Evolutionary conservation across 2,797 vertebrate genomes (phyloP), one percentile per base, ranked within the genome.

Genomic region (Falco concolor): DNA sequence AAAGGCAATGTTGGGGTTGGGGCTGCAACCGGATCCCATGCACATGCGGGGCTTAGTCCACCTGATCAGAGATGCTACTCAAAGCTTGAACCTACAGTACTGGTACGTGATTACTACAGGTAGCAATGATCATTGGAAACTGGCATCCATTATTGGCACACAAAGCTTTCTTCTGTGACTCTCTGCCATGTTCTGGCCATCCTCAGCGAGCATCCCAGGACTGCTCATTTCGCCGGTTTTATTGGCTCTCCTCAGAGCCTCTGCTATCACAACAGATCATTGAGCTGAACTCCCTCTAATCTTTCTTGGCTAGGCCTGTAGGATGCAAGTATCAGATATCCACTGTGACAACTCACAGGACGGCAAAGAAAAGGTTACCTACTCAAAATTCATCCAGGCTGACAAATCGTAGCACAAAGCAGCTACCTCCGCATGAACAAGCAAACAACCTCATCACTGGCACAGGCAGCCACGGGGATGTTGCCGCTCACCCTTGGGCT

Each of bases 11-110:
- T 7, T 44, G 45, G 16, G 6, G n/a, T 10, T 42, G 67, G 67
- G 21, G 45, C 30, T 84, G 16, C 38, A 79, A 21, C 12, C 7
- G 28, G 30, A 50, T 44, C 17, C 82, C 69, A 56, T 3, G 10
- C 1, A 3, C 0, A 0, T 4, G 23, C 12, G 27, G 61, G 42
- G 24, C 14, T 70, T 45, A 59, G 36, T 40, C 22, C 28, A 32
- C 20, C 68, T 65, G 25, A 63, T 34, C 59, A 79, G 67, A 57
- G 18, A 56, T 23, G 22, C 1, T 2, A 27, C 36, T 42, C n/a
- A 63, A 59, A 67, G n/a, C 30, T 34, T 44, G 40, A 67, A 38
- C 14, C 12, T 36, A 20, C 60, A 53, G 40, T 11, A 45, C 10
- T 5, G 9, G 23, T 4, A 60, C 0, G 0, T 17, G 19, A 49